Conservation (phyloP, 1,140 invertebrate genomes). For the Cephus cinctus region DNA sequence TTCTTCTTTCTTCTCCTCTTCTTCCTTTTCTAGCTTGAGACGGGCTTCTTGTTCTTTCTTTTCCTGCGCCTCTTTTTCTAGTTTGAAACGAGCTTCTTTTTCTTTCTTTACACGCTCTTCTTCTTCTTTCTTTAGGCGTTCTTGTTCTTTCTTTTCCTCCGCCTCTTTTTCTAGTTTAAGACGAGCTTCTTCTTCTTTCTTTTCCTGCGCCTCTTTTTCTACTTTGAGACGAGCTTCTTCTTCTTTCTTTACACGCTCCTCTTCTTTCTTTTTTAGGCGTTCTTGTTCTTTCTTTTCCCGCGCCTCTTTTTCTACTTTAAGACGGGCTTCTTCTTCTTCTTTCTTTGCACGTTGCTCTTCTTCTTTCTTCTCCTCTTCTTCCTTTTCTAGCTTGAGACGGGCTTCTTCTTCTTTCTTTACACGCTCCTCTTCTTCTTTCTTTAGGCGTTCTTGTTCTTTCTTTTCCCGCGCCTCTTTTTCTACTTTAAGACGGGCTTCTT, state of each 20-base stretch:
- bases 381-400: too few relatives aligned
- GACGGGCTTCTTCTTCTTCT: constrained; percentile 7
- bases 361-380: too few relatives aligned
- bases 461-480: constrained; percentile 16
- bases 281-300: constrained; percentile 6
- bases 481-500: too few relatives aligned
- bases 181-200: not conserved
- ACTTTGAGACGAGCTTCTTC: too few relatives aligned
- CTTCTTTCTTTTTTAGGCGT: too few relatives aligned
- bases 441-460: constrained; percentile 14
- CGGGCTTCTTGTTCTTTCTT: not conserved
- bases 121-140: constrained; percentile 7
- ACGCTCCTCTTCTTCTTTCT: constrained; percentile 8
- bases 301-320: constrained; percentile 13
- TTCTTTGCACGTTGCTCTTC: too few relatives aligned
- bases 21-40: constrained; percentile 6
- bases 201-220: constrained; percentile 7
- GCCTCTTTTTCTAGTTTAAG: too few relatives aligned
- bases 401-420: constrained; percentile 10
- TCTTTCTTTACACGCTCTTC: not conserved
- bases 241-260: constrained; percentile 1
- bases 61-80: constrained; percentile 6
- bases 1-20: constrained; percentile 12
- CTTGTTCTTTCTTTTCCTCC: constrained; percentile 6
- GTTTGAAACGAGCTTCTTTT: constrained; percentile 1